Conservation (phyloP, 2,113 vertebrate genomes). For the Aleadryas rufinucha region DNA sequence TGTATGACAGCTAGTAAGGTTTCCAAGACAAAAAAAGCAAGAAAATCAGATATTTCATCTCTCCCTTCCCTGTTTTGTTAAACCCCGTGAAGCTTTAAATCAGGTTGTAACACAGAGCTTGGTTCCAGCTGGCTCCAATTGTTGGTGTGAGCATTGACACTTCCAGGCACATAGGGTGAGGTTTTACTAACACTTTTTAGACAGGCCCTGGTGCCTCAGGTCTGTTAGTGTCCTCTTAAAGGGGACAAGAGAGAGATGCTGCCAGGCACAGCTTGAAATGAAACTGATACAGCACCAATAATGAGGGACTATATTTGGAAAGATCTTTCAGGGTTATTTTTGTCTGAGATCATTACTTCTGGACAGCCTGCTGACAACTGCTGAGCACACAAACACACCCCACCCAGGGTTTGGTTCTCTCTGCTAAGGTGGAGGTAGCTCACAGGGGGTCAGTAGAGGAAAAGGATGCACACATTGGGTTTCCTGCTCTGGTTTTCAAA, state of each 20-base stretch:
- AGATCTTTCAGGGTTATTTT: conserved; percentile 40
- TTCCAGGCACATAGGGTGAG: background rate
- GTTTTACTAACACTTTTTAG: background rate
- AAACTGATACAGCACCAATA: conserved; percentile 32
- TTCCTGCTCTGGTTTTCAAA: background rate
- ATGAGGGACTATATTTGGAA: conserved; percentile 20
- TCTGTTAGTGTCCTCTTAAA: background rate
- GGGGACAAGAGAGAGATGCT: background rate
- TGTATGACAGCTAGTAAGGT: background rate
- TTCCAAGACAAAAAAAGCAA: background rate
- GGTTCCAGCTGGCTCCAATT: background rate
- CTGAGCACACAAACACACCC: background rate
- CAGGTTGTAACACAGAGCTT: background rate
- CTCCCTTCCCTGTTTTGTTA: background rate
- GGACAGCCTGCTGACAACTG: background rate
- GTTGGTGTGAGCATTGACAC: background rate
- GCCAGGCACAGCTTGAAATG: background rate
- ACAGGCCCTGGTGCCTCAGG: background rate
- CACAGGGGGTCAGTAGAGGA: background rate
- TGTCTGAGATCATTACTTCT: conserved; percentile 18
- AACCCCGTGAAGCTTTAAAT: background rate
- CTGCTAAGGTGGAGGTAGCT: background rate
- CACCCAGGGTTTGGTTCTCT: background rate
- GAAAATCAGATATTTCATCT: background rate
- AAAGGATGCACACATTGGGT: background rate